Evolutionary conservation across 2,797 vertebrate genomes (phyloP).

Genomic region (Lacerta agilis): DNA sequence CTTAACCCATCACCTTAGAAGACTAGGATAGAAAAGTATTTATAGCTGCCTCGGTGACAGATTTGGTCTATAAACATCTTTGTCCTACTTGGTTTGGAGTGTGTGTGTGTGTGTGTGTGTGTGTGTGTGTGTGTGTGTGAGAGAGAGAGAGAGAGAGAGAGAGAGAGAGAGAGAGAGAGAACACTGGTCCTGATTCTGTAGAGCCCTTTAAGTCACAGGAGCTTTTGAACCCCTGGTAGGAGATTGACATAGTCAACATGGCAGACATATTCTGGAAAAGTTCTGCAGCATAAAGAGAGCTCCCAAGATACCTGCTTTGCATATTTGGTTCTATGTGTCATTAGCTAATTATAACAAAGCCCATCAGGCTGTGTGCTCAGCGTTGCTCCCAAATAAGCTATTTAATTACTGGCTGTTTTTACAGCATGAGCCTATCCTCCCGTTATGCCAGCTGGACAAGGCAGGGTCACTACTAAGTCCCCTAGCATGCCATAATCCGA

Average conservation of each 20-base stretch:
- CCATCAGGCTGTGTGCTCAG: not conserved
- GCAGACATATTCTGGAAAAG: not conserved
- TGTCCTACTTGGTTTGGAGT: not conserved
- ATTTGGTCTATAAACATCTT: constrained; percentile 40
- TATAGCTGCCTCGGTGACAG: not conserved
- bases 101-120: no score
- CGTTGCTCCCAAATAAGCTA: not conserved
- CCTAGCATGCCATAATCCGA: not conserved
- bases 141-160: no score
- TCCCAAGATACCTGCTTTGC: not conserved
- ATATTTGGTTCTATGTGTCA: not conserved
- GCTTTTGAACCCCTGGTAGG: not conserved
- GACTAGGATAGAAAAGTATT: constrained; percentile 55
- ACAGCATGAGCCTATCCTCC: not conserved
- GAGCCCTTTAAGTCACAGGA: not conserved
- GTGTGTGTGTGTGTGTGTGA: no score
- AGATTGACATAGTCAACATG: not conserved
- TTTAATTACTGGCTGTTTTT: not conserved
- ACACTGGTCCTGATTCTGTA: not conserved
- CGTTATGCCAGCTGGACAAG: not conserved
- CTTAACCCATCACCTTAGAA: constrained; percentile 59
- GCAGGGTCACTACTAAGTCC: not conserved
- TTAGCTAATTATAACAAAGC: not conserved
- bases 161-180: no score
- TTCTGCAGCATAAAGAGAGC: not conserved